Evolutionary conservation across 2,113 vertebrate genomes (phyloP), one percentile per base, ranked within the genome.

Genomic region (Rhea americana): DNA sequence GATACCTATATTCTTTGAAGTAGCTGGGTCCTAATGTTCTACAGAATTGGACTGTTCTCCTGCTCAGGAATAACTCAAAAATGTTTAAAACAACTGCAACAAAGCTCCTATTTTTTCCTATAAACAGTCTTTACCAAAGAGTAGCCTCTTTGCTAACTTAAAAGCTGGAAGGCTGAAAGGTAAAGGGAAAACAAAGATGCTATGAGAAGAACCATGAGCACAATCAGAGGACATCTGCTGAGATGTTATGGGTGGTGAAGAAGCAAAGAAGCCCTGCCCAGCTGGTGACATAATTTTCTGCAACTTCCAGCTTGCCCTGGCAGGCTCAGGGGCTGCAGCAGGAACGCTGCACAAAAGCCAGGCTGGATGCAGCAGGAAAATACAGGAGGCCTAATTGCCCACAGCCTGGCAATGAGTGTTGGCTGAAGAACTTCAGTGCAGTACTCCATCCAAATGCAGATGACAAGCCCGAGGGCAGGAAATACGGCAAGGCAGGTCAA

Each of bases 301-400:
- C 94, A 55, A 45, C 48, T 91, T 93, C 75, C 92, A 92, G 87
- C 91, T 32, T 91, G 93, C 55, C 90, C 96, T 96, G 91, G 91
- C 79, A 93, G 85, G 87, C 87, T 93, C 75, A 74, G 85, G 78
- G 87, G 93, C 94, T 87, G 96, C 94, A 87, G 95, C 3, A 8
- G 84, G 91, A 94, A 71, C 5, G 4, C 45, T 7, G 37, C 85
- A 74, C 6, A n/a, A 81, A 61, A 84, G 93, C 86, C 91, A 93
- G 93, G 74, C 84, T 84, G 89, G 74, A 96, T 95, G 83, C 66
- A 0, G 91, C 92, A 90, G 8, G 61, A 72, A 35, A 94, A 73
- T 35, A 78, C 58, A 70, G 67, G 21, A 78, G 87, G 63, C n/a
- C 75, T 30, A 37, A n/a, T 82, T 91, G 75, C 62, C 59, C 85